A percentile compares a stretch with the other conserved stretches of the same genome.
Conservation (phyloP, 2,888 invertebrate species). For the Pyralis farinalis region DNA sequence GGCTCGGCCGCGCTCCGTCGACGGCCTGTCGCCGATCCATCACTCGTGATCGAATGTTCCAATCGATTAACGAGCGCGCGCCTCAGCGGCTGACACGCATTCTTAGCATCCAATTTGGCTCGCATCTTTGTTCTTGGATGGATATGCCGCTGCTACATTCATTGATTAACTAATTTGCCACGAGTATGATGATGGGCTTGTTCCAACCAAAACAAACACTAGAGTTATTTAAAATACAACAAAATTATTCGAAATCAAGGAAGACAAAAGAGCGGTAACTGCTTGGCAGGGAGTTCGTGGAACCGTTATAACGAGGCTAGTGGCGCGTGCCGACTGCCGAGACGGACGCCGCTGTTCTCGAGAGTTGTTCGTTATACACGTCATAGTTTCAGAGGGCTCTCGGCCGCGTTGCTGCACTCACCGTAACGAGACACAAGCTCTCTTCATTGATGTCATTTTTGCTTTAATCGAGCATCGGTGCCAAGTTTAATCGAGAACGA, state of each 20-base stretch:
- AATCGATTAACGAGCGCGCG: slow-evolving; percentile 62
- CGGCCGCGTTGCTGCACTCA: slow-evolving; percentile 56
- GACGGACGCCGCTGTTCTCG: slow-evolving; percentile 47
- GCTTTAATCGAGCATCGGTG: slow-evolving; percentile 44
- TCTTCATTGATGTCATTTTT: slow-evolving; percentile 68
- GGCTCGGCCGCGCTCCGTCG: slow-evolving; percentile 41
- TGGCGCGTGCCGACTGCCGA: slow-evolving; percentile 53
- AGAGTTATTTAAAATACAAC: too few species aligned
- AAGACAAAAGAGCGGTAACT: slow-evolving; percentile 1
- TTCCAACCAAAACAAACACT: too few species aligned
- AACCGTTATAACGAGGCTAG: slow-evolving; percentile 38
- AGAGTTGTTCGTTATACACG: slow-evolving; percentile 71
- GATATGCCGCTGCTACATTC: slow-evolving; percentile 18
- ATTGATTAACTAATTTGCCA: slow-evolving; percentile 8
- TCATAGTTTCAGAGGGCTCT: slow-evolving; percentile 68
- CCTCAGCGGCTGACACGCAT: slow-evolving; percentile 45
- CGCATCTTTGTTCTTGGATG: slow-evolving; percentile 34
- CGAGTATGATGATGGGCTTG: too few species aligned
- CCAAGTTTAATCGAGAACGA: slow-evolving; percentile 36
- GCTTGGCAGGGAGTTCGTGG: slow-evolving; percentile 1
- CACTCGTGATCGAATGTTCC: slow-evolving; percentile 67
- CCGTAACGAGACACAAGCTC: slow-evolving; percentile 64
- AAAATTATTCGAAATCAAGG: too few species aligned
- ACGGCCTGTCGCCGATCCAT: slow-evolving; percentile 66
- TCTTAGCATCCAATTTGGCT: slow-evolving; percentile 43